phyloP scores from a whole-genome alignment of 2,797 vertebrate species.

The Hoplostethus atlanticus region DNA sequence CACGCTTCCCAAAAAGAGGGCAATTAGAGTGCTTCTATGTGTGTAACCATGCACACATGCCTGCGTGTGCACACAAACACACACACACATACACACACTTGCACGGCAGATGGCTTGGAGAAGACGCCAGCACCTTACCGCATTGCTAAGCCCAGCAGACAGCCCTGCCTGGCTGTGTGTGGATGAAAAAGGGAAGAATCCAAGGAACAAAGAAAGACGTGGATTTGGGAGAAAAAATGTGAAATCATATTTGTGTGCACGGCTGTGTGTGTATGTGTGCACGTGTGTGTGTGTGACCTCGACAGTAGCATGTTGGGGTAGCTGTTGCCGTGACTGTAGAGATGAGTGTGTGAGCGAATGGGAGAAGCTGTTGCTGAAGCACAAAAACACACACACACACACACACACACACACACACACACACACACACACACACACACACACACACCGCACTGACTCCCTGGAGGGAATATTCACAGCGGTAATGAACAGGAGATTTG shows the following conservation, averaged over 20 bases:
- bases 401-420: slow-evolving; percentile 12
- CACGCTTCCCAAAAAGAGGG: slow-evolving; percentile 65
- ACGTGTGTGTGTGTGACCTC: not conserved
- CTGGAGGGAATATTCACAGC: slow-evolving; percentile 60
- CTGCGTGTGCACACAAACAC: not conserved
- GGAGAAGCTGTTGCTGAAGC: slow-evolving; percentile 20
- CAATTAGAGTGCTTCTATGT: slow-evolving; percentile 76
- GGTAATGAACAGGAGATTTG: slow-evolving; percentile 76
- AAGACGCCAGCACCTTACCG: slow-evolving; percentile 67
- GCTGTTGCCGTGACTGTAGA: not conserved
- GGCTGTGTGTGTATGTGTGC: not conserved
- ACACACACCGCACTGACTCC: slow-evolving; percentile 30
- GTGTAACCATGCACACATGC: slow-evolving; percentile 64
- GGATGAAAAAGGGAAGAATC: slow-evolving; percentile 25
- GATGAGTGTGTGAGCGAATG: slow-evolving; percentile 2
- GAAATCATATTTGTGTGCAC: slow-evolving; percentile 6
- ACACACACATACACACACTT: slow-evolving; percentile 29
- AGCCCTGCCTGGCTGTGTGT: slow-evolving; percentile 3
- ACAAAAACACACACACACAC: not conserved
- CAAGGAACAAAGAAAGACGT: slow-evolving; percentile 3
- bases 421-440: not conserved
- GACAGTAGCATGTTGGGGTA: not conserved
- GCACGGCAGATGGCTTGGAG: slow-evolving; percentile 80
- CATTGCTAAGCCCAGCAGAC: slow-evolving; percentile 46
- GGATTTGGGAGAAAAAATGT: not conserved